These are phyloP conservation scores for Chrysogorgia sp. DNA, from an alignment of 92 coral and sea anemone species.

Conservation along the genomic window DNA sequence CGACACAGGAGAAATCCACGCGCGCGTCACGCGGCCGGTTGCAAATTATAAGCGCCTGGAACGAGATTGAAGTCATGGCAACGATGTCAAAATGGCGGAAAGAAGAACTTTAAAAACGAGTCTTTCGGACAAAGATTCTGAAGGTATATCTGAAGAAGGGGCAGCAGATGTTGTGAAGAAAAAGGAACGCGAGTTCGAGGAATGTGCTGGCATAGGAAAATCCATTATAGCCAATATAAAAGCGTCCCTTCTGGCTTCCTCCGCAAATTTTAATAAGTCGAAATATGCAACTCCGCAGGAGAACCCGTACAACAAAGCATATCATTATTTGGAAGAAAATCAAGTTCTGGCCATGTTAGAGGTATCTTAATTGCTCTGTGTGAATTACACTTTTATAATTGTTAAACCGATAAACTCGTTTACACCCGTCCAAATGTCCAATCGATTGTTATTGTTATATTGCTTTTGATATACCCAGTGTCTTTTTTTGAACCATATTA, in stretches of 20 bases:
- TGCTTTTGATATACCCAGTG: too few species aligned
- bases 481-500: too few species aligned
- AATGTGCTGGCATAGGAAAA: slow-evolving; percentile 14
- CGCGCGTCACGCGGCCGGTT: too few species aligned
- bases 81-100: slow-evolving; percentile 8
- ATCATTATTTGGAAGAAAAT: slow-evolving; percentile 28
- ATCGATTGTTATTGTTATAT: too few species aligned
- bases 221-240: slow-evolving; percentile 10
- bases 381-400: neutral
- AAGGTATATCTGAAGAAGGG: neutral
- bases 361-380: neutral
- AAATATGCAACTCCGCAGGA: neutral
- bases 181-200: neutral
- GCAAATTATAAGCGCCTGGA: too few species aligned
- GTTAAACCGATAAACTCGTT: too few species aligned
- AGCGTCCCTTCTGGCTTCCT: slow-evolving; percentile 17
- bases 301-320: slow-evolving; percentile 29
- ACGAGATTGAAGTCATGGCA: neutral
- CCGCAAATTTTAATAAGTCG: neutral
- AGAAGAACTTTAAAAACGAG: too few species aligned
- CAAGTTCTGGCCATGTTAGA: slow-evolving; percentile 38
- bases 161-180: neutral
- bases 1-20: too few species aligned
- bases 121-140: neutral
- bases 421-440: too few species aligned